Base-by-base conservation (phyloP, 2,797 vertebrate species). In the Cuculus canorus region DNA sequence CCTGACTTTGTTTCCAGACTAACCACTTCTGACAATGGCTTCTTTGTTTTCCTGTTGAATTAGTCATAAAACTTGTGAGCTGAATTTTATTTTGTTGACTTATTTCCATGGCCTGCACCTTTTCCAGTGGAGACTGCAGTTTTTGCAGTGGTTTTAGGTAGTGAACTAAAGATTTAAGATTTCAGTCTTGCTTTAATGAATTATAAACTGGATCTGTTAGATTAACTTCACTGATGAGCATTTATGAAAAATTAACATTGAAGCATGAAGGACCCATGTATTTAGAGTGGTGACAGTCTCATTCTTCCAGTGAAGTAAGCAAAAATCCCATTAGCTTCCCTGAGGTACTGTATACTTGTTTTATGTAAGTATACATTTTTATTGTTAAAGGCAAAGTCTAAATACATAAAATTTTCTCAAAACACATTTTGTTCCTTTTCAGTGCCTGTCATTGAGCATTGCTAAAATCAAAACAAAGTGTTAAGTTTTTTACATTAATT, bases 31-130 rank as follows among this genome's bases (percentile, higher is more conserved):
- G 86, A 96, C 92, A 96, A 95, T 89, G 64, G 66, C 77, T 82
- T 93, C 91, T 94, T 97, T 96, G 94, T 96, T 95, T 92, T 86
- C 57, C 53, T 95, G 75, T 93, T 96, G 94, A 96, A 92, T 88
- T 83, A 87, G 68, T 69, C 94, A 92, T 96, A 94, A 93, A 95
- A 84, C 82, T 32, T 93, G 73, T 53, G 82, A 90, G 77, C 78
- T 93, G 64, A 93, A 66, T 96, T 94, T 92, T 88, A 64, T 52
- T 48, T 48, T 91, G 82, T 95, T 96, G 83, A 94, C 88, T 95
- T 72, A 71, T 54, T 93, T 91, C 91, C 88, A 5, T 81, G 83
- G 71, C 68, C 71, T 0, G 0, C 60, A 64, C 90, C 83, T 96
- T 95, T 90, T 87, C 75, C 81, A 92, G 37, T 75, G 78, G 17